phyloP scores from a whole-genome alignment of 2,888 invertebrate species.

The Epiblema foenella region DNA sequence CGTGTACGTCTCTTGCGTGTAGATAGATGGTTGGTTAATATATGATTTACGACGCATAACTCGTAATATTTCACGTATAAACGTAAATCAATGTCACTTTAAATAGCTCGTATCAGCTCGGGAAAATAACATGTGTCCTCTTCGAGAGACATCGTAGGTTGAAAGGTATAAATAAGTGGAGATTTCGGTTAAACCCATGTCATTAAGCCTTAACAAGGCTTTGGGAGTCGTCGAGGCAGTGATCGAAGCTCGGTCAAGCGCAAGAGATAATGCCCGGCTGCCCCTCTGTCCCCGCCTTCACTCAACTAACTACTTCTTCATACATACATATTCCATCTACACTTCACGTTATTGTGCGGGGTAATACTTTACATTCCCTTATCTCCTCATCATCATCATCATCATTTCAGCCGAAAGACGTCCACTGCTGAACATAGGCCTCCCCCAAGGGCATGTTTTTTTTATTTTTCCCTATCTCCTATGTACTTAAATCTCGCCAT shows the following conservation, averaged over 20 bases:
- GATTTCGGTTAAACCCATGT: constrained; percentile 71
- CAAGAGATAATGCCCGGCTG: constrained; percentile 71
- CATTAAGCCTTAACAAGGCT: constrained; percentile 80
- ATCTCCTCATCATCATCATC: too few relatives aligned
- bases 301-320: constrained; percentile 52
- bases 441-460: too few relatives aligned
- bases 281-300: constrained; percentile 48
- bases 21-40: constrained; percentile 24
- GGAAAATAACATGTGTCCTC: constrained; percentile 43
- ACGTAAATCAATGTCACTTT: constrained; percentile 37
- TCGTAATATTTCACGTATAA: constrained; percentile 28
- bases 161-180: constrained; percentile 69
- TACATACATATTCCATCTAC: constrained; percentile 43
- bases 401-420: too few relatives aligned
- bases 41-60: constrained; percentile 27
- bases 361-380: constrained; percentile 1
- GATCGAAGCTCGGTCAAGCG: constrained; percentile 81
- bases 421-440: too few relatives aligned
- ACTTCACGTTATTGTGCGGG: constrained; percentile 23
- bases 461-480: background rate
- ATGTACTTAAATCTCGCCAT: background rate
- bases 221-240: constrained; percentile 73
- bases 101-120: constrained; percentile 36
- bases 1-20: background rate
- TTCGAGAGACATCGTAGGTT: constrained; percentile 56